These are phyloP conservation scores for Anastrepha obliqua DNA, from an alignment of 1,140 invertebrate genomes.

Conservation along the genomic window DNA sequence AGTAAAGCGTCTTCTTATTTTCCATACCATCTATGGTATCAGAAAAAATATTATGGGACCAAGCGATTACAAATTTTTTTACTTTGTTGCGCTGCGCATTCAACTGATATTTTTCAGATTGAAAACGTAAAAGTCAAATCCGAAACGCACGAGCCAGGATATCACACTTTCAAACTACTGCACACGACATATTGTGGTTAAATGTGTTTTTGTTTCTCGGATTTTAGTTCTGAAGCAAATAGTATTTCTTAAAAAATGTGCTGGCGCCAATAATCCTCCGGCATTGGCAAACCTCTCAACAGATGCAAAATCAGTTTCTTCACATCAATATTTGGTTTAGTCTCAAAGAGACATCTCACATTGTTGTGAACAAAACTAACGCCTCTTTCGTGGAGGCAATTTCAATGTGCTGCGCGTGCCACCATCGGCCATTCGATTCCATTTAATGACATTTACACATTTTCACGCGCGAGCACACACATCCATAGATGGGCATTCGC, in stretches of 20 bases:
- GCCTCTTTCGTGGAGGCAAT: constrained; percentile 36
- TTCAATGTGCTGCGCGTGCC: constrained; percentile 48
- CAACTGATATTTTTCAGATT: too few relatives aligned
- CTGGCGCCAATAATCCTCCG: neutral
- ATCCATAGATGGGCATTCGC: neutral
- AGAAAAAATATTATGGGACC: too few relatives aligned
- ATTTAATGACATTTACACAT: constrained; percentile 28
- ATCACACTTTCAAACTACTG: too few relatives aligned
- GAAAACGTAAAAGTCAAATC: too few relatives aligned
- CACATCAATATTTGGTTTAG: neutral
- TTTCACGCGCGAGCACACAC: neutral
- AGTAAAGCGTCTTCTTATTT: too few relatives aligned
- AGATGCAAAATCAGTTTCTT: neutral
- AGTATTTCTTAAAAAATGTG: neutral
- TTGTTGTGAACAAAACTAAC: constrained; percentile 7
- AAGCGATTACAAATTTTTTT: too few relatives aligned
- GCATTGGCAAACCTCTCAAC: neutral
- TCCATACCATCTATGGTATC: too few relatives aligned
- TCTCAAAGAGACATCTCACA: neutral
- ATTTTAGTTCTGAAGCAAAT: too few relatives aligned
- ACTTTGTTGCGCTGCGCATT: too few relatives aligned
- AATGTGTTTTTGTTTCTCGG: too few relatives aligned
- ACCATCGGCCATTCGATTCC: neutral
- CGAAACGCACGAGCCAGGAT: too few relatives aligned
- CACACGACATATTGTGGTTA: too few relatives aligned